phyloP scores from a whole-genome alignment of 2,797 vertebrate species.

The Stomatorhinus walkeri region DNA sequence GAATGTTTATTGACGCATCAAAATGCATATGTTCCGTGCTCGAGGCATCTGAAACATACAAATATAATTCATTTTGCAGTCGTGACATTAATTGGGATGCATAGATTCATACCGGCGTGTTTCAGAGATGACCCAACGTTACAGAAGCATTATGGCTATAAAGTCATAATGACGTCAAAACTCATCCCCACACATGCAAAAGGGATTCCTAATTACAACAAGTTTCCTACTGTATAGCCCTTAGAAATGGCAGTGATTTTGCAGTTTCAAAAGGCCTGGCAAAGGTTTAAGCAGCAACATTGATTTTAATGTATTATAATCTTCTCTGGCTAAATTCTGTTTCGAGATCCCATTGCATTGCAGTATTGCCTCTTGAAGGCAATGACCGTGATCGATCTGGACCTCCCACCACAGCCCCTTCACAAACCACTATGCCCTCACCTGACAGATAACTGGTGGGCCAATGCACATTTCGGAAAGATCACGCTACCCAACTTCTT shows the following conservation, averaged over 20 bases:
- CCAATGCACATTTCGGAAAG: not conserved
- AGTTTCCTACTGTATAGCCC: not conserved
- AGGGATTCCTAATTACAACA: not conserved
- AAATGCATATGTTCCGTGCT: not conserved
- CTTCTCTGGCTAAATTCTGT: not conserved
- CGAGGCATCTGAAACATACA: not conserved
- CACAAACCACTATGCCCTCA: not conserved
- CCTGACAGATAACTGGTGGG: not conserved
- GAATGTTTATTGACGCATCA: not conserved
- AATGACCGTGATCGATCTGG: not conserved
- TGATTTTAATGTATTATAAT: not conserved
- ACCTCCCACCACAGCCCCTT: not conserved
- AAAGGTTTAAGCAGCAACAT: conserved; percentile 1
- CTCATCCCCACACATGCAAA: not conserved
- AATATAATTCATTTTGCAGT: not conserved
- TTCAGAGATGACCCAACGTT: not conserved
- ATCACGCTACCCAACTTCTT: not conserved
- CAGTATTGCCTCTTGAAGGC: not conserved
- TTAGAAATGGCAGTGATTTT: not conserved
- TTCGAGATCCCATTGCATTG: not conserved
- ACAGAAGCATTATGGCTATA: not conserved
- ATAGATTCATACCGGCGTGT: not conserved
- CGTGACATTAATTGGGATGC: not conserved
- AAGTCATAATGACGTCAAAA: not conserved
- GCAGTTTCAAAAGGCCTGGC: not conserved